phyloP scores from a whole-genome alignment of 1,140 invertebrate species.

The Holotrichia oblita region DNA sequence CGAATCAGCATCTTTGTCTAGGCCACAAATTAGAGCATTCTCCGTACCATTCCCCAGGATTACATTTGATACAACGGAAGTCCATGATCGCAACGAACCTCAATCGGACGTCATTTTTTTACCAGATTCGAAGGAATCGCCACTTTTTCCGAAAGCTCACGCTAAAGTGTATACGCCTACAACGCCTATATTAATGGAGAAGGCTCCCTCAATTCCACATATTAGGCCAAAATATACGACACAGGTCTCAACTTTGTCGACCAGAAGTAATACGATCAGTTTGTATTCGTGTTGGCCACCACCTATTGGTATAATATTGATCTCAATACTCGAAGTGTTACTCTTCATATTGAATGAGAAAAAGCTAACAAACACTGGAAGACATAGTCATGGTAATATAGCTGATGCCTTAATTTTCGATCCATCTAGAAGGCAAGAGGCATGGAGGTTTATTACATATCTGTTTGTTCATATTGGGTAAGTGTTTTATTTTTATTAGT shows the following conservation, averaged over 20 bases:
- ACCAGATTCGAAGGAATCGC: not conserved
- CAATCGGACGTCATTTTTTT: not conserved
- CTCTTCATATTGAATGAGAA: slow-evolving; percentile 72
- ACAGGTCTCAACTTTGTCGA: not conserved
- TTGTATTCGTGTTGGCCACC: slow-evolving; percentile 64
- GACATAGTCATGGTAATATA: slow-evolving; percentile 70
- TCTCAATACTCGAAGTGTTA: slow-evolving; percentile 76
- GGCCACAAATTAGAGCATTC: not conserved
- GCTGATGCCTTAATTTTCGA: slow-evolving; percentile 88
- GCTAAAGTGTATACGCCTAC: not conserved
- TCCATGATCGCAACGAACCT: not conserved
- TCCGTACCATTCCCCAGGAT: not conserved
- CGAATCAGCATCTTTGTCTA: not conserved
- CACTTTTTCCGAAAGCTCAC: not conserved
- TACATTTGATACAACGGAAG: not conserved
- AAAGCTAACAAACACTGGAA: slow-evolving; percentile 52
- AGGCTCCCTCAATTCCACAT: not conserved
- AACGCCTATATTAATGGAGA: not conserved
- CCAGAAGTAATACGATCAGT: not conserved
- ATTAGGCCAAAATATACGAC: not conserved
- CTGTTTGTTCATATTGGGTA: slow-evolving; percentile 96
- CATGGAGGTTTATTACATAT: slow-evolving; percentile 92
- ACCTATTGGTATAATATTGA: slow-evolving; percentile 84
- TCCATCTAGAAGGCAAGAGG: slow-evolving; percentile 85
- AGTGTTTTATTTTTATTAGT: slow-evolving; percentile 58